Conservation (phyloP, 2,888 invertebrate genomes). For the Euzophera pinguis region DNA sequence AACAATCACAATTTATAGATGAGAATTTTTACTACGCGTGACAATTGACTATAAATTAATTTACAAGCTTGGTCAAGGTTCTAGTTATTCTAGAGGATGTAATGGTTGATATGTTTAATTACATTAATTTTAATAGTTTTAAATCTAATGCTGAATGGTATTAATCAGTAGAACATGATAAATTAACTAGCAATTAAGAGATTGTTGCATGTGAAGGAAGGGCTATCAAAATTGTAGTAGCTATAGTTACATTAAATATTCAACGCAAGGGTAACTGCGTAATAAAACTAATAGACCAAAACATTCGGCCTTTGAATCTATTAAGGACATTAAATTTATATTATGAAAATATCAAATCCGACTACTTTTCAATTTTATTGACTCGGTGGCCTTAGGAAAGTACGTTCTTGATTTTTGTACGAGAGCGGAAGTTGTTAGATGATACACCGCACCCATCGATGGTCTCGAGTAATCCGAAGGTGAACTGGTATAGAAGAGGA, state of each 20-base stretch:
- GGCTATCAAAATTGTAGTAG: slow-evolving; percentile 48
- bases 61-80: slow-evolving; percentile 58
- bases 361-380: slow-evolving; percentile 68
- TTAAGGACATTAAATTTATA: slow-evolving; percentile 53
- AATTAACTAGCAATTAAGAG: slow-evolving; percentile 32
- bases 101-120: slow-evolving; percentile 28
- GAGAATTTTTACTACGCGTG: slow-evolving; percentile 50
- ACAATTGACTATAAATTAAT: slow-evolving; percentile 54
- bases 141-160: slow-evolving; percentile 7
- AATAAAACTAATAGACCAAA: slow-evolving; percentile 69
- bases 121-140: slow-evolving; percentile 21
- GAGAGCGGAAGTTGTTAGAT: slow-evolving; percentile 66
- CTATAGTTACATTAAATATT: slow-evolving; percentile 44
- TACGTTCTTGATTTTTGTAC: slow-evolving; percentile 46
- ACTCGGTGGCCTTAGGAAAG: slow-evolving; percentile 68
- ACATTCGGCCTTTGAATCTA: slow-evolving; percentile 58
- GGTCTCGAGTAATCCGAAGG: slow-evolving; percentile 55
- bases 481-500: slow-evolving; percentile 55
- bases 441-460: slow-evolving; percentile 36
- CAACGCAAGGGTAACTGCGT: slow-evolving; percentile 68
- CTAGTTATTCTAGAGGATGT: slow-evolving; percentile 27
- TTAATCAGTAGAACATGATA: slow-evolving; percentile 21
- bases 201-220: slow-evolving; percentile 37
- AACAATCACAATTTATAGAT: slow-evolving; percentile 64
- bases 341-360: slow-evolving; percentile 58